phyloP scores from a whole-genome alignment of 2,113 vertebrate genomes.

The Dissostichus mawsoni region DNA sequence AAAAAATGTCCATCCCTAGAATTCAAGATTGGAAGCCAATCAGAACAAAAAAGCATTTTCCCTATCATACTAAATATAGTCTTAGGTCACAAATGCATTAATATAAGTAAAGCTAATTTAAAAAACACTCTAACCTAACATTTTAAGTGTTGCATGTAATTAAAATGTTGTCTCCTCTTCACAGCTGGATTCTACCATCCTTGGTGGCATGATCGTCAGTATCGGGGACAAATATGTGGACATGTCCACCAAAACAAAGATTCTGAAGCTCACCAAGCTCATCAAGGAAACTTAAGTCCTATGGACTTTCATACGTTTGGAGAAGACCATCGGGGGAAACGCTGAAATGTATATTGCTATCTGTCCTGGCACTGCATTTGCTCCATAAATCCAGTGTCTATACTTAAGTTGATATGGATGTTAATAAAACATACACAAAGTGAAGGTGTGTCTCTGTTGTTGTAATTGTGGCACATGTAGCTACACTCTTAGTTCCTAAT shows the following conservation, averaged over 20 bases:
- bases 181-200: conserved; percentile 90
- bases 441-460: background rate
- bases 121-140: background rate
- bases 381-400: conserved; percentile 68
- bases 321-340: conserved; percentile 22
- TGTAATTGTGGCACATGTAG: background rate
- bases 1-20: no score
- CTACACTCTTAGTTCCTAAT: background rate
- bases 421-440: conserved; percentile 73
- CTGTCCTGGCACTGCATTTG: conserved; percentile 59
- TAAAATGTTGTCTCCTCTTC: conserved; percentile 28
- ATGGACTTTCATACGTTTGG: conserved; percentile 71
- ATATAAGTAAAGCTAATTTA: background rate
- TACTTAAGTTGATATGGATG: conserved; percentile 70
- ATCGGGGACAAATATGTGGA: conserved; percentile 96
- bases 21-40: no score
- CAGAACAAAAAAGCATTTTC: no score
- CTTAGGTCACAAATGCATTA: no score
- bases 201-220: conserved; percentile 97
- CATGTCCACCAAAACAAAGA: conserved; percentile 96
- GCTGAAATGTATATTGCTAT: conserved; percentile 63
- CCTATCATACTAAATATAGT: no score
- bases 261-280: conserved; percentile 92
- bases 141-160: background rate
- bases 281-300: conserved; percentile 87